Evolutionary conservation across 2,888 invertebrate genomes (phyloP), one percentile per base, ranked within the genome.

Genomic region (Phorcus lineatus): DNA sequence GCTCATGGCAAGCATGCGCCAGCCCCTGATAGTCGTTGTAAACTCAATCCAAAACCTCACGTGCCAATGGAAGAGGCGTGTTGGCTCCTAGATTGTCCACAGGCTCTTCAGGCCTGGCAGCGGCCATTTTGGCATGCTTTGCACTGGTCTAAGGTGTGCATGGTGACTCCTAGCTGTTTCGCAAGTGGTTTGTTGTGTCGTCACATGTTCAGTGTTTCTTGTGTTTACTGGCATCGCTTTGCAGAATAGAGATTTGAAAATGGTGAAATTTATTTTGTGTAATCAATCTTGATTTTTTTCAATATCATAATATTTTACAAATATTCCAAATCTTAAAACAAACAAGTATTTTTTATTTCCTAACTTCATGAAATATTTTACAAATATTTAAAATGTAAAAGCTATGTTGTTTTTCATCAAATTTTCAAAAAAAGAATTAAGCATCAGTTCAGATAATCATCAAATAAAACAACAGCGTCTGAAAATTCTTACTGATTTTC

Each of bases 141-240:
- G 9, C 82, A 78, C 17, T 88, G 88, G 88, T 85, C 86, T 36
- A 81, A 87, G 88, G 88, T 88, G 83, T 82, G 88, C 80, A 62
- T 77, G 79, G 47, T 54, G 52, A n/a, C 16, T 74, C 52, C 22
- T 22, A 24, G 28, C 36, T 55, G 24, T 55, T 24, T n/a, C 31
- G 22, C 13, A 54, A 67, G 47, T 70, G 54, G 40, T 70, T 53
- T 55, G 36, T 79, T 74, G 54, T 74, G 19, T 47, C 22, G 31
- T 80, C 24, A 57, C 53, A 16, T 16, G 13, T 31, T 4, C 74
- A 22, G 22, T 70, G 19, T 55, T 52, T 55, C 74, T 24, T 74
- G 54, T 40, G 40, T 53, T 78, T 24, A 22, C n/a, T 22, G 11
- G 47, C 47, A 47, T 47, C 47, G 13, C 47, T 47, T 47, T 47